These are phyloP conservation scores for Talpa occidentalis DNA, from an alignment of 2,113 vertebrate genomes.

Conservation along the genomic window DNA sequence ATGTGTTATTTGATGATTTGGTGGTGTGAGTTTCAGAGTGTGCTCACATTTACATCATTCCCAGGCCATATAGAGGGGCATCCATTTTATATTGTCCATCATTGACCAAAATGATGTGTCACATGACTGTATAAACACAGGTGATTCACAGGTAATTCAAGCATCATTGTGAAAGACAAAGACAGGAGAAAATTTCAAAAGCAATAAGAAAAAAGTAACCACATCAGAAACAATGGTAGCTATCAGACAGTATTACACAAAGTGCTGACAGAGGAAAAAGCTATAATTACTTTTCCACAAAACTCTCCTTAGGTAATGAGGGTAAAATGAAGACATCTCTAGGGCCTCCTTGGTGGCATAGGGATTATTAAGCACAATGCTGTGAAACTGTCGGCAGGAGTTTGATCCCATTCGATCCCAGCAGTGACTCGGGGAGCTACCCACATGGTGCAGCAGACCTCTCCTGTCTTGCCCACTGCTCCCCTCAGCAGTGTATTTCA, in stretches of 20 bases:
- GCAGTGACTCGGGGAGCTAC: too few relatives aligned
- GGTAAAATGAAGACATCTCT: background rate
- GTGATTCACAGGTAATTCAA: background rate
- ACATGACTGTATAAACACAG: background rate
- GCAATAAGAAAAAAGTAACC: background rate
- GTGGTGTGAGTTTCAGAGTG: background rate
- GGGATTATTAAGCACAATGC: too few relatives aligned
- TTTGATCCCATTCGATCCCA: too few relatives aligned
- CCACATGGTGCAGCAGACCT: too few relatives aligned
- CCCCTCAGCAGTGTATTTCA: too few relatives aligned
- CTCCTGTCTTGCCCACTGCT: too few relatives aligned
- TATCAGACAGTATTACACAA: background rate
- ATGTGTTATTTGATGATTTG: background rate
- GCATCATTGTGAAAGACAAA: slow-evolving; percentile 1
- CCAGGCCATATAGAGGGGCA: background rate
- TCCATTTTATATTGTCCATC: background rate
- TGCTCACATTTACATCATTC: background rate
- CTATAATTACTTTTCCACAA: background rate
- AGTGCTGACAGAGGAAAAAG: background rate
- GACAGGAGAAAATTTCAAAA: background rate
- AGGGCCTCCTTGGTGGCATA: too few relatives aligned
- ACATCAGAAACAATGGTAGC: background rate
- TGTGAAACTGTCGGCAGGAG: too few relatives aligned
- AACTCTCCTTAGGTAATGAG: background rate
- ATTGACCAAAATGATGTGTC: background rate